Conservation (phyloP, 2,888 invertebrate genomes). For the Volucella bombylans region DNA sequence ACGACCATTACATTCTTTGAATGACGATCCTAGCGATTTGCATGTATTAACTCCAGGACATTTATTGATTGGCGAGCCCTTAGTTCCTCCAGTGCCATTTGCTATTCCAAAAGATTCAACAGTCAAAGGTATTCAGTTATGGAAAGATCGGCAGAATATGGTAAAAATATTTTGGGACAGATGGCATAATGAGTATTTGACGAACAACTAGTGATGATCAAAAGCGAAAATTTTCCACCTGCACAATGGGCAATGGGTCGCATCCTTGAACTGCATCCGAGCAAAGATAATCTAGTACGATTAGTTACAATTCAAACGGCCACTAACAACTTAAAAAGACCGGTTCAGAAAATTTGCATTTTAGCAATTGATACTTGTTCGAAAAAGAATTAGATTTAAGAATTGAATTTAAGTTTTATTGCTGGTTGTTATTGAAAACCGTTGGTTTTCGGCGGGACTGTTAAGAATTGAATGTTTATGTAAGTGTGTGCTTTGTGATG, state of each 20-base stretch:
- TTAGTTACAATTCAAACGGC: not conserved
- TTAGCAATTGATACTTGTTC: conserved; percentile 5
- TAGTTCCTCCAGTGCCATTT: conserved; percentile 30
- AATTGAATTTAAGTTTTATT: not conserved
- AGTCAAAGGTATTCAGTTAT: not conserved
- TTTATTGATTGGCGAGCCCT: conserved; percentile 22
- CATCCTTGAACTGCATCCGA: no score
- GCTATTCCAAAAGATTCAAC: not conserved
- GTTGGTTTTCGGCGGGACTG: conserved; percentile 6
- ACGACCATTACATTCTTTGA: not conserved
- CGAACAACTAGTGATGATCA: conserved; percentile 1
- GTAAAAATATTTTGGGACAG: not conserved
- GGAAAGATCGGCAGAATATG: not conserved
- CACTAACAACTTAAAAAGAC: not conserved
- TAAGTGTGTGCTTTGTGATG: not conserved
- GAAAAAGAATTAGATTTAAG: not conserved
- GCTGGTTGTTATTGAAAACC: not conserved
- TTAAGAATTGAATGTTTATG: not conserved
- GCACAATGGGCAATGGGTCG: not conserved
- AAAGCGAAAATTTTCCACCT: not conserved
- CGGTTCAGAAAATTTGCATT: conserved; percentile 1
- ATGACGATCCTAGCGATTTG: conserved; percentile 7
- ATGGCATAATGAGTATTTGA: conserved; percentile 1
- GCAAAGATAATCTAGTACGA: no score
- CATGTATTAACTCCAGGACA: not conserved